Percentiles rank a stretch among this genome's conserved stretches.
These are phyloP conservation scores for Margarornis squamiger DNA, from an alignment of 2,797 vertebrate genomes.

Conservation along the genomic window DNA sequence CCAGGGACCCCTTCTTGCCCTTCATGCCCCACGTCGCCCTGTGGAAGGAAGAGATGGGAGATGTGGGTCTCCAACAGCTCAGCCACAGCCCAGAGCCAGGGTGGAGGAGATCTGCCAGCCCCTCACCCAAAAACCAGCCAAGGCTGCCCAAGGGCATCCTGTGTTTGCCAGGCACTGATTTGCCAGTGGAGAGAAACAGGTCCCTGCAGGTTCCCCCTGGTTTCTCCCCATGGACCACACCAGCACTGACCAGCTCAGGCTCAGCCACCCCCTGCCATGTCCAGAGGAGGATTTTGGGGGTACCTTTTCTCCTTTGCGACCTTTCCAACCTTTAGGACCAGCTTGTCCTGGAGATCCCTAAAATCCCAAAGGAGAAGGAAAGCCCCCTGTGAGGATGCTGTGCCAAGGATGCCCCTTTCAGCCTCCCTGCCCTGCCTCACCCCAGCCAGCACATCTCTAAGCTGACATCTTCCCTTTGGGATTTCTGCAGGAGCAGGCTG, in stretches of 20 bases:
- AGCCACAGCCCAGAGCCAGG: not conserved
- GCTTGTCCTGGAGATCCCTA: constrained; percentile 79
- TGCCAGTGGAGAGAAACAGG: fast-evolving
- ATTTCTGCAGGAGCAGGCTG: not conserved
- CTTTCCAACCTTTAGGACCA: constrained; percentile 80
- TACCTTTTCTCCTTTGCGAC: constrained; percentile 86
- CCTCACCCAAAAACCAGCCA: not conserved
- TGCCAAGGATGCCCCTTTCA: not conserved
- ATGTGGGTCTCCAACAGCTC: not conserved
- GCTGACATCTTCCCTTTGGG: not conserved
- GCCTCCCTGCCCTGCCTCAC: not conserved
- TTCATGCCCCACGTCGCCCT: not conserved
- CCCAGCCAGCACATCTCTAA: fast-evolving
- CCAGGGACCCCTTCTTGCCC: constrained; percentile 77
- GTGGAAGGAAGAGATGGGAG: not conserved
- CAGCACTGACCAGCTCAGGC: not conserved
- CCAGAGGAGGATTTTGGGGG: not conserved
- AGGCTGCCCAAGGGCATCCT: not conserved
- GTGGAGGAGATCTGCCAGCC: not conserved
- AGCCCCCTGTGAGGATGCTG: fast-evolving
- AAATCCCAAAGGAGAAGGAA: constrained; percentile 11
- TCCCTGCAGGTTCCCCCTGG: not conserved
- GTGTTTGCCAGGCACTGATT: not conserved
- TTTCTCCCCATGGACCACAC: not conserved
- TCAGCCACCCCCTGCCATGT: not conserved